A percentile compares a stretch with the other conserved stretches of the same genome.
Evolutionary conservation across 1,140 invertebrate genomes (phyloP).

Genomic region (Trichonephila clavipes): DNA sequence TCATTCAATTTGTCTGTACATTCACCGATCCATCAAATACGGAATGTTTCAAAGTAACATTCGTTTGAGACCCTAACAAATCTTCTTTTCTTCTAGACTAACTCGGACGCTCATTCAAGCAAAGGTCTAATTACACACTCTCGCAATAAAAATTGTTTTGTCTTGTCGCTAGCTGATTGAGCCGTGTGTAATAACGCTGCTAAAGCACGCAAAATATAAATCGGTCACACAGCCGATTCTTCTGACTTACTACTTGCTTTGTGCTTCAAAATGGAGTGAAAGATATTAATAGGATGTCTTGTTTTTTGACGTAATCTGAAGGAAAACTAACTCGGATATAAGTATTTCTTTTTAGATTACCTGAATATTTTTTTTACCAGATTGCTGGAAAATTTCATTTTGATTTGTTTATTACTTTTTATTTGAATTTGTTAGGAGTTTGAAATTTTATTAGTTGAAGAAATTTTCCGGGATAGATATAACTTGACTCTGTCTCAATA

Average conservation of each 20-base stretch:
- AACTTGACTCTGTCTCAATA: too few relatives aligned
- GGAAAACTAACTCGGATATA: neutral
- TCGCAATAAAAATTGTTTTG: neutral
- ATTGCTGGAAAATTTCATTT: neutral
- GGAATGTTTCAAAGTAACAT: neutral
- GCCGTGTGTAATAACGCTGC: neutral
- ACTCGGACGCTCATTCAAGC: constrained; percentile 1
- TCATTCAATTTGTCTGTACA: neutral
- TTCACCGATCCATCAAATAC: neutral
- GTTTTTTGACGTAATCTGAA: neutral
- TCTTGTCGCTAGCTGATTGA: neutral
- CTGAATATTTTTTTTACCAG: neutral
- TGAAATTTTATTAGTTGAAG: too few relatives aligned
- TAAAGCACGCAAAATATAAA: constrained; percentile 28
- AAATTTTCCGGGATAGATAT: too few relatives aligned
- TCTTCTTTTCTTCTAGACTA: neutral
- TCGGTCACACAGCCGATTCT: constrained; percentile 44
- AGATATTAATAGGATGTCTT: constrained; percentile 14
- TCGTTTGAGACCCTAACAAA: neutral
- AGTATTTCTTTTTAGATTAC: neutral
- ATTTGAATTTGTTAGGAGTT: too few relatives aligned
- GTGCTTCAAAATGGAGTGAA: constrained; percentile 43
- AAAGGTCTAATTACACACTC: neutral
- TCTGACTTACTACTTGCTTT: neutral
- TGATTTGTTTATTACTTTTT: neutral